These are phyloP conservation scores for Stenopsyche tienmushanensis DNA, from an alignment of 1,140 invertebrate genomes.

Conservation along the genomic window DNA sequence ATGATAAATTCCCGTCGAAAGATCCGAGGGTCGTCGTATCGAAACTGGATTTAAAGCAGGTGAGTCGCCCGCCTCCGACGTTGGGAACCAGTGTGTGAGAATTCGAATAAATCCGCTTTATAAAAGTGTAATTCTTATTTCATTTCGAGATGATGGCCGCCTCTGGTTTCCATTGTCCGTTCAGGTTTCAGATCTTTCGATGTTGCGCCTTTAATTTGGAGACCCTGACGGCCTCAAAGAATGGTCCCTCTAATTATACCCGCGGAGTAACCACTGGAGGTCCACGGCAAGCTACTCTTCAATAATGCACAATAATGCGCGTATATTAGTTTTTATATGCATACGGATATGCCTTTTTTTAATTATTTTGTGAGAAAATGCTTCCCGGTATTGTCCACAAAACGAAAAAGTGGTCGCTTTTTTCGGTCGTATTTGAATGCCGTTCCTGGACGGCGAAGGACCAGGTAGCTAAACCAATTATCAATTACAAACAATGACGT, in stretches of 20 bases:
- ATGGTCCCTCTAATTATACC: conserved; percentile 12
- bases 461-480: conserved; percentile 41
- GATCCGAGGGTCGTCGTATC: too few species aligned
- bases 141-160: background rate
- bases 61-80: background rate
- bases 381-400: background rate
- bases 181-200: background rate
- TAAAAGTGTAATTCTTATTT: conserved; percentile 4
- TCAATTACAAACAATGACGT: conserved; percentile 42
- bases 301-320: background rate
- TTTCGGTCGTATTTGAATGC: conserved; percentile 9
- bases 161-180: background rate
- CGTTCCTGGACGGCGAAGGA: conserved; percentile 2
- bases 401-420: background rate
- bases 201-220: background rate
- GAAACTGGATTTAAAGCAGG: too few species aligned
- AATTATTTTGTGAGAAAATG: too few species aligned
- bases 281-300: background rate
- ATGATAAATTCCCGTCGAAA: too few species aligned
- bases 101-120: conserved; percentile 1
- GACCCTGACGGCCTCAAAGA: conserved; percentile 6
- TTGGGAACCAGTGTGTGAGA: background rate
- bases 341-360: too few species aligned
- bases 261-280: conserved; percentile 6
- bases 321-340: background rate